Conservation (phyloP, 92 coral and sea anemone genomes). For the Metridium senile region DNA sequence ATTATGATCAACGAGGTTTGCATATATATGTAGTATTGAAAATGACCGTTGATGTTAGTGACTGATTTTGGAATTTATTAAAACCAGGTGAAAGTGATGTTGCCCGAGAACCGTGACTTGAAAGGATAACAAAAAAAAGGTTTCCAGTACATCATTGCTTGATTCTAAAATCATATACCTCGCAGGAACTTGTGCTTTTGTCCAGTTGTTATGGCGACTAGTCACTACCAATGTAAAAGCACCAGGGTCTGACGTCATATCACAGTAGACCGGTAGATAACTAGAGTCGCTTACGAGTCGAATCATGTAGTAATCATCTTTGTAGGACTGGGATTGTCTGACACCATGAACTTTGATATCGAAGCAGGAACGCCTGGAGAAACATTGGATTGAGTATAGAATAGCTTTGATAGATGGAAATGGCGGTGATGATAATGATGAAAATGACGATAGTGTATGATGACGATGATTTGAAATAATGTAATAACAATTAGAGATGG, state of each 20-base stretch:
- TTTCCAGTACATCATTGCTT: no score
- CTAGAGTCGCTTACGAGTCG: background rate
- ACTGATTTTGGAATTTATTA: no score
- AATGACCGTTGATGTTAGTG: no score
- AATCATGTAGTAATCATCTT: background rate
- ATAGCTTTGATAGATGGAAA: slow-evolving; percentile 16
- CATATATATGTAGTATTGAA: no score
- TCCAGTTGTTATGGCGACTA: slow-evolving; percentile 3
- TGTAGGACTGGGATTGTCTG: background rate
- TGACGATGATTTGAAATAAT: no score
- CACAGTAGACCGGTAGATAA: background rate
- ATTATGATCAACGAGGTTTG: no score
- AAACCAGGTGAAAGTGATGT: no score
- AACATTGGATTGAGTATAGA: slow-evolving; percentile 33
- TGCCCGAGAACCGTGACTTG: no score
- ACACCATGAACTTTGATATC: slow-evolving; percentile 6
- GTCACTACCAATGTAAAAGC: background rate
- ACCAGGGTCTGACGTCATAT: slow-evolving; percentile 4
- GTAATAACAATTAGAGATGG: no score
- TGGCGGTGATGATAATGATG: no score
- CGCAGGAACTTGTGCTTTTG: background rate
- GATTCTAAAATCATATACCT: background rate
- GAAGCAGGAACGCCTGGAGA: background rate
- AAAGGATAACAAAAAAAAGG: no score
- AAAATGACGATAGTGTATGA: no score